Evolutionary conservation across 2,888 invertebrate genomes (phyloP).

Genomic region (Rhamnusium bicolor): DNA sequence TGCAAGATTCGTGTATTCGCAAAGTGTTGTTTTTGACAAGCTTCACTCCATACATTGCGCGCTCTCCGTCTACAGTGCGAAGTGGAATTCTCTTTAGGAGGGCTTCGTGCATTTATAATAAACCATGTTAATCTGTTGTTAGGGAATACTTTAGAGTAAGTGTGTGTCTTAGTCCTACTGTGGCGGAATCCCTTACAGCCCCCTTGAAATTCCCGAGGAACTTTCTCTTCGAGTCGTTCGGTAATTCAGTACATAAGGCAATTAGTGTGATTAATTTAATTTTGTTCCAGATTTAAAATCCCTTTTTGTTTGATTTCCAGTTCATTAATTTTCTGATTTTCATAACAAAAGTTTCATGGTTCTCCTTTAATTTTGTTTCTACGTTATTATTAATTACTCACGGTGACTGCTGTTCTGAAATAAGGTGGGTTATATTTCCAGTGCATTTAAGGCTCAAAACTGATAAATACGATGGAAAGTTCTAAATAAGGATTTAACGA

Average conservation of each 20-base stretch:
- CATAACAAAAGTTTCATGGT: slow-evolving; percentile 26
- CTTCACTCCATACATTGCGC: slow-evolving; percentile 5
- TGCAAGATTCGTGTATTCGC: background rate
- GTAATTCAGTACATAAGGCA: slow-evolving; percentile 40
- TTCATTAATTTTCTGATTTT: slow-evolving; percentile 31
- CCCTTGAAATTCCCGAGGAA: slow-evolving; percentile 11
- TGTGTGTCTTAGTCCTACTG: slow-evolving; percentile 36
- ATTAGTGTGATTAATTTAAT: slow-evolving; percentile 54
- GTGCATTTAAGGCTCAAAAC: background rate
- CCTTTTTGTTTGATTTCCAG: slow-evolving; percentile 18
- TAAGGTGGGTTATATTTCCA: background rate
- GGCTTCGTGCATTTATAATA: slow-evolving; percentile 52
- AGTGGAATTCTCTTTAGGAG: slow-evolving; percentile 41
- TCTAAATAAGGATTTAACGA: background rate
- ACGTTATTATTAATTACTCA: slow-evolving; percentile 12
- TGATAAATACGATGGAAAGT: background rate
- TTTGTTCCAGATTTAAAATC: slow-evolving; percentile 33
- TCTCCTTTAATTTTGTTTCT: background rate
- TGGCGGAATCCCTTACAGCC: slow-evolving; percentile 12
- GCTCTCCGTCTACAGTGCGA: slow-evolving; percentile 2
- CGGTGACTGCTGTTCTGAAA: background rate
- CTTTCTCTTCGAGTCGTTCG: slow-evolving; percentile 19
- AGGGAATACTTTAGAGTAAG: slow-evolving; percentile 46
- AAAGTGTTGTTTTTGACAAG: slow-evolving; percentile 22
- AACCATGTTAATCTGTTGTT: slow-evolving; percentile 52